Evolutionary conservation across 2,888 invertebrate species (phyloP), one percentile per base, ranked within the genome.

Genomic region (Anoplius nigerrimus): DNA sequence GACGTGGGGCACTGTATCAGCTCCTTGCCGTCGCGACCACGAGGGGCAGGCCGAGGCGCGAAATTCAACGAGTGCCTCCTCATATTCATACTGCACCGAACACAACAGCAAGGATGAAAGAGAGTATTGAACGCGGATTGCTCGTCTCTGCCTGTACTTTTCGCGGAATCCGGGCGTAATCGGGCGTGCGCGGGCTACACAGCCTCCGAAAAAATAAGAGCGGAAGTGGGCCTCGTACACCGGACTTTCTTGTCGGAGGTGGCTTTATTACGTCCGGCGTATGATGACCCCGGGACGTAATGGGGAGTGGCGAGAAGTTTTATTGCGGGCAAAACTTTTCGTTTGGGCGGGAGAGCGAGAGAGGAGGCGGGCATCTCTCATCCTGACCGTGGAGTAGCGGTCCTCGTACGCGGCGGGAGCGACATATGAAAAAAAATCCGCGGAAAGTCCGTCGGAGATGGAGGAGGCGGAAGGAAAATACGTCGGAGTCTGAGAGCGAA

Each of bases 1-100:
- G 91, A 91, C 82, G 94, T 94, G 75, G 95, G 95, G 88, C 95
- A 95, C 90, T 94, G 94, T 89, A 95, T 92, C 89, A 94, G 92
- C 90, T 94, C 94, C 90, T 93, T 93, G 87, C 92, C 91, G 88
- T 93, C 93, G 87, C 93, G 92, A 85, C 92, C 90, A 89, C 93
- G 91, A 89, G 89, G 87, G 81, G 89, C 86, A 84, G 88, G 83
- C 73, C 84, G 86, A 75, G 83, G 78, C 74, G 84, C 77, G 76
- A 84, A 84, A 87, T 86, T 87, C 86, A 88, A 86, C 76, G 88
- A 85, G 83, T 87, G 84, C 71, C 87, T 83, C 81, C 84, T 84
- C 82, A 84, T 82, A 86, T 83, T 87, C 86, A 85, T 86, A 87
- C 88, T 88, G 87, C 81, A 79, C 66, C 78, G 78, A 79, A 79